Evolutionary conservation across 2,888 invertebrate species (phyloP).

Genomic region (Scaptomyza caliginosa): DNA sequence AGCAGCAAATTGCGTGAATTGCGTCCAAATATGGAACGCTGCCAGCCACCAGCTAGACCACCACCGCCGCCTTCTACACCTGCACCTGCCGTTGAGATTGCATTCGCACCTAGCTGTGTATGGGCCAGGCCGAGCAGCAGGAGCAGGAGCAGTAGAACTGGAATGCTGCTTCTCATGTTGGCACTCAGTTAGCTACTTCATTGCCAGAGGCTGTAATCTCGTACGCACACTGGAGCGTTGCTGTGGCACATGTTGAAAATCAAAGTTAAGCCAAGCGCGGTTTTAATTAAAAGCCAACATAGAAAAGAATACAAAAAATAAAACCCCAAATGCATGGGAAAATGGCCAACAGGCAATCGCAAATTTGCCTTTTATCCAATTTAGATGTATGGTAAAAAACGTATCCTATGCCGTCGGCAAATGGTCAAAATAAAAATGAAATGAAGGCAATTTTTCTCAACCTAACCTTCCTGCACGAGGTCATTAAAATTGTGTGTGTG

Average conservation of each 20-base stretch:
- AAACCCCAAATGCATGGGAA: not conserved
- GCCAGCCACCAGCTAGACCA: constrained; percentile 85
- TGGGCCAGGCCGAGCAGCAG: constrained; percentile 64
- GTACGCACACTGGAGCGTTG: not conserved
- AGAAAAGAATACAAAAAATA: no score
- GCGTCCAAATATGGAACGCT: constrained; percentile 91
- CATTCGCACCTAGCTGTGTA: constrained; percentile 71
- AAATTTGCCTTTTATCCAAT: constrained; percentile 11
- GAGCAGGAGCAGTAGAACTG: constrained; percentile 53
- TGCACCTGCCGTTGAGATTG: constrained; percentile 86
- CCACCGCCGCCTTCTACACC: constrained; percentile 81
- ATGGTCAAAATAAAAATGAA: constrained; percentile 1
- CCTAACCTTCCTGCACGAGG: constrained; percentile 22
- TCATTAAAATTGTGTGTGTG: constrained; percentile 58
- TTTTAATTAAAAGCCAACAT: constrained; percentile 59
- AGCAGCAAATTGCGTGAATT: constrained; percentile 87
- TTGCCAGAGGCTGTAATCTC: constrained; percentile 41
- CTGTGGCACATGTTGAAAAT: constrained; percentile 16
- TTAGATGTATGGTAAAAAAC: constrained; percentile 23
- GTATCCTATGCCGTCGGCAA: constrained; percentile 16
- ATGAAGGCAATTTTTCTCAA: not conserved
- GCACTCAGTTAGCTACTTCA: constrained; percentile 44
- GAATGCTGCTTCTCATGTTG: constrained; percentile 77
- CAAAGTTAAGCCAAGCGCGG: constrained; percentile 12
- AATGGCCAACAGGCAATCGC: constrained; percentile 16